Conservation (phyloP, 2,888 invertebrate genomes). For the Zaprionus bogoriensis region DNA sequence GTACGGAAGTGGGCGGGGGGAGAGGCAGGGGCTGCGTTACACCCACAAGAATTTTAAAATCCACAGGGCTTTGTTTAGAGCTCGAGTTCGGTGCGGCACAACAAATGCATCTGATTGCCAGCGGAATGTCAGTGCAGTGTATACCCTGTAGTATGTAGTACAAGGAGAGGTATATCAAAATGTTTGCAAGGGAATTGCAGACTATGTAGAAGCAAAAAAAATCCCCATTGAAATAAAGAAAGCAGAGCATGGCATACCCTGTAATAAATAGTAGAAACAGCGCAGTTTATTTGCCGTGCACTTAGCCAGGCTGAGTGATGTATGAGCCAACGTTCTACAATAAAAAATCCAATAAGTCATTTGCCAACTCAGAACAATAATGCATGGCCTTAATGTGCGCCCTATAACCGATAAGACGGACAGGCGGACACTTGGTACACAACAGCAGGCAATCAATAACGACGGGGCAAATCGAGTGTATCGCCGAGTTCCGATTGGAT, state of each 20-base stretch:
- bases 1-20: background rate
- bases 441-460: slow-evolving; percentile 32
- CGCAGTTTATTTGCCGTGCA: slow-evolving; percentile 26
- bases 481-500: background rate
- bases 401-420: slow-evolving; percentile 30
- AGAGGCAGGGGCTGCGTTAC: background rate
- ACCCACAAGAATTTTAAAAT: background rate
- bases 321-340: slow-evolving; percentile 15
- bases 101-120: slow-evolving; percentile 7
- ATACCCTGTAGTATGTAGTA: background rate
- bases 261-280: background rate
- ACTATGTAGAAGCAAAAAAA: no score
- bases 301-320: slow-evolving; percentile 34
- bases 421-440: no score
- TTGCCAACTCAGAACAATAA: slow-evolving; percentile 28
- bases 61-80: background rate
- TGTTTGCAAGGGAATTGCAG: no score
- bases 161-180: no score
- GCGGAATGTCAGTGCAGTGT: slow-evolving; percentile 3
- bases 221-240: no score
- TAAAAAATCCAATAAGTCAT: slow-evolving; percentile 42
- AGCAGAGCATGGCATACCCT: no score
- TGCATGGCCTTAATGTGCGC: slow-evolving; percentile 38
- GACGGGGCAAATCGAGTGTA: background rate
- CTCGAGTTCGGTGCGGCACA: slow-evolving; percentile 53